phyloP scores from a whole-genome alignment of 2,113 vertebrate genomes.

The Scomber colias region DNA sequence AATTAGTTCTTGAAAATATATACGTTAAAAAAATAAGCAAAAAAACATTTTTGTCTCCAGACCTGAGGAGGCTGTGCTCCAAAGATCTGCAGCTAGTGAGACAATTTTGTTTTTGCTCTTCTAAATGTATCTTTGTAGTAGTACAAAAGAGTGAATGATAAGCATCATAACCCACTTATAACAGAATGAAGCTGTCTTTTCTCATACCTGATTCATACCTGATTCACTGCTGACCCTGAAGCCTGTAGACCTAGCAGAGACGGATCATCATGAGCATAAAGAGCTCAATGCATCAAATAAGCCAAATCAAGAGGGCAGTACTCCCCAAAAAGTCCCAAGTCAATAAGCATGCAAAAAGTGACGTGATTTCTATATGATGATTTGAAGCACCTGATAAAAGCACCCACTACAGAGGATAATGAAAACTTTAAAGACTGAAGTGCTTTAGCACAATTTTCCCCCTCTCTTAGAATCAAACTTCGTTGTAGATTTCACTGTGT shows the following conservation, averaged over 20 bases:
- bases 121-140: constrained; percentile 61
- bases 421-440: neutral
- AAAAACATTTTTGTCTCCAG: constrained; percentile 84
- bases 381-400: neutral
- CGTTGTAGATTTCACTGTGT: neutral
- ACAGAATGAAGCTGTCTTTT: constrained; percentile 78
- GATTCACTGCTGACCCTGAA: constrained; percentile 24
- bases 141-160: constrained; percentile 47
- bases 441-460: neutral
- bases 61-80: constrained; percentile 84
- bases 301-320: constrained; percentile 34
- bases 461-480: constrained; percentile 3
- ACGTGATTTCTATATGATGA: neutral
- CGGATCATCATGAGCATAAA: constrained; percentile 3
- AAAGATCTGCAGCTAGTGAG: constrained; percentile 73
- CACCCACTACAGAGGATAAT: neutral
- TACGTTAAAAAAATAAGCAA: constrained; percentile 17
- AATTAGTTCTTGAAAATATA: constrained; percentile 51
- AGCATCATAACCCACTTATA: constrained; percentile 75
- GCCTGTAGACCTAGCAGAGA: constrained; percentile 29
- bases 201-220: no score
- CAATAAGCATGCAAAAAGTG: constrained; percentile 16
- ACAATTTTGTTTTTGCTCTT: constrained; percentile 65
- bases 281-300: constrained; percentile 39
- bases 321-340: constrained; percentile 20